Evolutionary conservation across 2,888 invertebrate genomes (phyloP).

Genomic region (Agrochola lota): DNA sequence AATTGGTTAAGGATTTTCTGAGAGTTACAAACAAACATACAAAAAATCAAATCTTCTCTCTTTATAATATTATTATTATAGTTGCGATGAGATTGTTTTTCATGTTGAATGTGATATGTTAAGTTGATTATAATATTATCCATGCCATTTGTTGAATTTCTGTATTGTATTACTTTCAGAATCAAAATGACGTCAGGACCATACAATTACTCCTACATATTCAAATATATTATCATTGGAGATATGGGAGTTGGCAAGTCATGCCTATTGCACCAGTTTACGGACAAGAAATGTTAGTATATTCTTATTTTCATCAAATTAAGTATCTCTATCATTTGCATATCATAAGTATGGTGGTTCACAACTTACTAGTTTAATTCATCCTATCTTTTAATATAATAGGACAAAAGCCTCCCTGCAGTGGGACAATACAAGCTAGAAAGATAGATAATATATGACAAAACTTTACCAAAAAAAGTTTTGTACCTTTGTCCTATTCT

Average conservation of each 20-base stretch:
- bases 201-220: constrained; percentile 99
- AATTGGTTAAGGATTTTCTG: too few relatives aligned
- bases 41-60: too few relatives aligned
- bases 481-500: too few relatives aligned
- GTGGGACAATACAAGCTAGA: not conserved
- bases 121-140: constrained; percentile 1
- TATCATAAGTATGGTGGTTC: not conserved
- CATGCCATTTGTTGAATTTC: not conserved
- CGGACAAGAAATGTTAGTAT: constrained; percentile 99
- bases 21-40: too few relatives aligned
- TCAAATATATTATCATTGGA: constrained; percentile 99
- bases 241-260: constrained; percentile 99
- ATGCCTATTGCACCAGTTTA: constrained; percentile 99
- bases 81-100: not conserved
- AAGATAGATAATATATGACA: too few relatives aligned
- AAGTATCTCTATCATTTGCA: too few relatives aligned
- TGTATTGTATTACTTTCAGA: constrained; percentile 63
- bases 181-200: constrained; percentile 97
- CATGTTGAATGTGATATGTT: not conserved
- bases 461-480: too few relatives aligned
- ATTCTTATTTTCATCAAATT: not conserved
- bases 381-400: not conserved
- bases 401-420: not conserved
- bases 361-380: not conserved
- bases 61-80: too few relatives aligned